Evolutionary conservation across 2,888 invertebrate genomes (phyloP), one percentile per base, ranked within the genome.

Genomic region (Dasysyrphus albostriatus): DNA sequence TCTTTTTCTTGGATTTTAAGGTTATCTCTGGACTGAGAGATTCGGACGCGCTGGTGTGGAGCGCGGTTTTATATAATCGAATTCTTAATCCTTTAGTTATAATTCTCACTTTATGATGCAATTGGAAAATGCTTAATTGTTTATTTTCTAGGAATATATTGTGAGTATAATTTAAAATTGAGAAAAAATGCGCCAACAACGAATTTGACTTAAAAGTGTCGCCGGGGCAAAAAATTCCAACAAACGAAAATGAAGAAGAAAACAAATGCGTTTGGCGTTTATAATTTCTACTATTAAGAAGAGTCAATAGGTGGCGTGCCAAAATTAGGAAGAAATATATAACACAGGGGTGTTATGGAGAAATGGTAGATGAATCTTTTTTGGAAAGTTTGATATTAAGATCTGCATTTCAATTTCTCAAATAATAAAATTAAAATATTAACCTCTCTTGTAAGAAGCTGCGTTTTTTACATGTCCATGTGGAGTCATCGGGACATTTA

Each of bases 221-320:
- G 87, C 87, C 87, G 87, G 87, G 87, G 78, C 75, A 78, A 87
- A 85, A 85, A 80, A 83, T 82, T 87, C 87, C 87, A 87, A 83
- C 87, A 83, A 87, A 78, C 83, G 78, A 87, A 82, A 5, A 63
- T 85, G 81, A 69, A 78, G 78, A 87, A 87, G 87, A 87, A 87
- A 87, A 87, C 87, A 87, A 87, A 87, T 70, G 87, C 87, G 87
- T 87, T 87, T 87, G 87, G 87, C 87, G 87, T 87, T 87, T 87
- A 65, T 75, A 77, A 69, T 49, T 19, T 16, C 10, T 54, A 63
- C 49, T 81, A 10, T 44, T 0, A 0, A 19, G 77, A 82, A 56
- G 5, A 6, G 8, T 0, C 65, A 6, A 0, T 0, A 56, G 82
- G 16, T 69, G 77, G 74, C 42, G 73, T 19, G 0, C 2, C 0